Conservation (phyloP, 1,140 invertebrate species). For the Cyphomyrmex costatus region DNA sequence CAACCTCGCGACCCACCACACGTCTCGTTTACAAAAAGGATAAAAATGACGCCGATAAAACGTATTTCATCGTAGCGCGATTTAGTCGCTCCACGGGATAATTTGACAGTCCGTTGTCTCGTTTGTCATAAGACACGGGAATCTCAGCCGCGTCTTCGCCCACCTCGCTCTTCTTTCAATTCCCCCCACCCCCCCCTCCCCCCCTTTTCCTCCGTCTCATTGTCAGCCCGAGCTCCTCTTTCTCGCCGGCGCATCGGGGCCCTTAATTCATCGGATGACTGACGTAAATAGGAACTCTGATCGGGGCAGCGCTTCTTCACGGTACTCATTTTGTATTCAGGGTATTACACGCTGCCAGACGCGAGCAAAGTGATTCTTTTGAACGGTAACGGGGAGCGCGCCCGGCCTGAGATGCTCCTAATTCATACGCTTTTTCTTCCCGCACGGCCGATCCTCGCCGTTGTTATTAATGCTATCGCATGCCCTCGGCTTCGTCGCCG, state of each 20-base stretch:
- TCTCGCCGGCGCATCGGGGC: conserved; percentile 59
- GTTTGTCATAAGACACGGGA: conserved; percentile 68
- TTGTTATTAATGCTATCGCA: conserved; percentile 70
- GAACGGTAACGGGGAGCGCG: conserved; percentile 69
- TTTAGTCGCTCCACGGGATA: conserved; percentile 59
- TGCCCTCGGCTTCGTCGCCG: conserved; percentile 40
- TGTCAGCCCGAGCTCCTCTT: conserved; percentile 54
- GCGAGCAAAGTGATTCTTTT: conserved; percentile 80
- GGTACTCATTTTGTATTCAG: conserved; percentile 81
- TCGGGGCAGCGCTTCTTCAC: conserved; percentile 79
- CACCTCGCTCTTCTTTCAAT: conserved; percentile 31
- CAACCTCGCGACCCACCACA: conserved; percentile 10
- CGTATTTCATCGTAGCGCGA: conserved; percentile 50
- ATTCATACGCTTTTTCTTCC: conserved; percentile 73
- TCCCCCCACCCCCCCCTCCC: background rate
- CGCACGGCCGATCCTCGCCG: conserved; percentile 21
- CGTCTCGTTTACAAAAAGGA: conserved; percentile 17
- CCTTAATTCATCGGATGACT: conserved; percentile 81
- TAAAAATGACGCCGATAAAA: conserved; percentile 47
- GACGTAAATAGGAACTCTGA: conserved; percentile 82
- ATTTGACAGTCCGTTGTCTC: conserved; percentile 70
- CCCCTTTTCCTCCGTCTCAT: conserved; percentile 22
- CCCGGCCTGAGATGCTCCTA: conserved; percentile 67
- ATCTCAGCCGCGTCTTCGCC: conserved; percentile 59
- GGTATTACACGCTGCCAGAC: conserved; percentile 75